Evolutionary conservation across 1,140 invertebrate species (phyloP).

Genomic region (Drosophila leontia): DNA sequence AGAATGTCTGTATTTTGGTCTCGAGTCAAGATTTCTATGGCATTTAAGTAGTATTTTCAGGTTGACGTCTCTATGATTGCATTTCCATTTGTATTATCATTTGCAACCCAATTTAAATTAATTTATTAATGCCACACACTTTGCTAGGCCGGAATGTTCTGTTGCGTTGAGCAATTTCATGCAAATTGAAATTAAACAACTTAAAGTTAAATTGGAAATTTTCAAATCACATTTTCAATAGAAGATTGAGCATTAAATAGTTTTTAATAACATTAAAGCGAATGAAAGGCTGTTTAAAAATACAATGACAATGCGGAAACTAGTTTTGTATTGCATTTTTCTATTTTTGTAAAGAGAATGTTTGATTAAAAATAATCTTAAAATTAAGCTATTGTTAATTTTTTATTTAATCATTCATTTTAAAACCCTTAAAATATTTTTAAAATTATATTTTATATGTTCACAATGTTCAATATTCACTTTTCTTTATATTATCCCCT

Average conservation of each 20-base stretch:
- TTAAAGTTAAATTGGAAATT: background rate
- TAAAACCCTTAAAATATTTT: too few species aligned
- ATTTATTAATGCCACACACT: slow-evolving; percentile 39
- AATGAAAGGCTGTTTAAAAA: background rate
- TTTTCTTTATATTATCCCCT: background rate
- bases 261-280: background rate
- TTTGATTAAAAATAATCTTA: too few species aligned
- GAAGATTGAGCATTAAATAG: background rate
- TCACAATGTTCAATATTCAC: too few species aligned
- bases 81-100: slow-evolving; percentile 35
- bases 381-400: too few species aligned
- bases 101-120: slow-evolving; percentile 23
- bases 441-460: too few species aligned
- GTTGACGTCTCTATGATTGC: slow-evolving; percentile 21
- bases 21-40: slow-evolving; percentile 29
- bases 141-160: slow-evolving; percentile 3
- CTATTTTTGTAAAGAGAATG: background rate
- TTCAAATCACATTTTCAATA: background rate
- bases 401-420: too few species aligned
- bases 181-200: slow-evolving; percentile 7
- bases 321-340: background rate
- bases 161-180: background rate
- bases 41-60: slow-evolving; percentile 33
- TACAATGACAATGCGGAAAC: too few species aligned
- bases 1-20: background rate